A percentile compares a stretch with the other conserved stretches of the same genome.
Evolutionary conservation across 2,113 vertebrate species (phyloP).

Genomic region (Anthoscopus minutus): DNA sequence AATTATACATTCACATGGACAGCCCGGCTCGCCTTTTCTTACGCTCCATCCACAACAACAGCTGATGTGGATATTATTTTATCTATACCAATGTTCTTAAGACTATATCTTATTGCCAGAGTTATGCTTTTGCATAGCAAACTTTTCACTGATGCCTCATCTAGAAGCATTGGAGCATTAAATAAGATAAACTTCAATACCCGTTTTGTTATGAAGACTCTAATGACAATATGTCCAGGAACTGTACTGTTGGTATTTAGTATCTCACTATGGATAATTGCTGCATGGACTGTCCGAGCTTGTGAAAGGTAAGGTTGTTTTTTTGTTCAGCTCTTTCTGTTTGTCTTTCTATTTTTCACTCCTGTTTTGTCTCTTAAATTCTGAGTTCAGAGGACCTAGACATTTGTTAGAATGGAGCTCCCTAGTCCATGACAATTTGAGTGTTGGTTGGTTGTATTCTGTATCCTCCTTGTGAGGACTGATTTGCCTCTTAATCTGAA

Average conservation of each 20-base stretch:
- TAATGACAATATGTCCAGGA: constrained; percentile 99
- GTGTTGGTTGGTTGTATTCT: background rate
- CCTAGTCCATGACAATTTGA: background rate
- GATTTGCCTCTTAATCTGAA: background rate
- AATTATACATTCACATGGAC: constrained; percentile 99
- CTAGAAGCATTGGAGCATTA: constrained; percentile 97
- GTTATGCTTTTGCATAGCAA: constrained; percentile 99
- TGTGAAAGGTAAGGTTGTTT: constrained; percentile 91
- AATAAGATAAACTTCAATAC: constrained; percentile 99
- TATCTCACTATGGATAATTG: constrained; percentile 99
- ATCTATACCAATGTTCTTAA: constrained; percentile 99
- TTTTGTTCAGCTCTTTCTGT: background rate
- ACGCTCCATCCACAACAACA: constrained; percentile 89
- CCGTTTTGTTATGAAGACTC: constrained; percentile 99
- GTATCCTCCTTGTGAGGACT: background rate
- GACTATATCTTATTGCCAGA: constrained; percentile 97
- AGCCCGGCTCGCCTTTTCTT: constrained; percentile 94
- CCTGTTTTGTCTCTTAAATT: background rate
- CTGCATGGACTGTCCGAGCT: constrained; percentile 97
- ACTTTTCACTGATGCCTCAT: constrained; percentile 99
- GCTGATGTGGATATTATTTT: constrained; percentile 99
- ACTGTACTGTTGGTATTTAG: constrained; percentile 99
- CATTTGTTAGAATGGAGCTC: background rate
- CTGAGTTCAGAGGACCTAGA: background rate
- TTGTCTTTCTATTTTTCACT: background rate